These are phyloP conservation scores for Drosophila baimaii DNA, from an alignment of 1,140 invertebrate genomes.

Conservation along the genomic window DNA sequence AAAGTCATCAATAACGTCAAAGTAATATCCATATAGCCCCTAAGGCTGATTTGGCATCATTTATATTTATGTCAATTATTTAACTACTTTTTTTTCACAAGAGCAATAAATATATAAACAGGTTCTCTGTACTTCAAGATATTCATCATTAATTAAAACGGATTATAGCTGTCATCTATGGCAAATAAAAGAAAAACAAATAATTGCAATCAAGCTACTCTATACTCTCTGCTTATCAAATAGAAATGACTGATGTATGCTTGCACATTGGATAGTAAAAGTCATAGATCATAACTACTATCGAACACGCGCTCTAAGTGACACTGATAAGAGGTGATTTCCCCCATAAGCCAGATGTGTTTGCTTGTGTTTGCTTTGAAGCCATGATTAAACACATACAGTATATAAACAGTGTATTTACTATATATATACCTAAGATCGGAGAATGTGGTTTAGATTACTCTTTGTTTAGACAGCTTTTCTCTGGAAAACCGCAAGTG, in stretches of 20 bases:
- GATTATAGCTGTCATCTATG: not conserved
- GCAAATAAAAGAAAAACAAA: not conserved
- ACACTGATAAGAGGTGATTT: conserved; percentile 20
- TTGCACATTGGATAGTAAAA: not conserved
- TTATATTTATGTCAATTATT: not conserved
- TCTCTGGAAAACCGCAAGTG: conserved; percentile 4
- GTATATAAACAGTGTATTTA: too few relatives aligned
- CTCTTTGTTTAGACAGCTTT: conserved; percentile 15
- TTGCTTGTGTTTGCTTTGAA: conserved; percentile 14
- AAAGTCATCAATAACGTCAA: too few relatives aligned
- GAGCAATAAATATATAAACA: too few relatives aligned
- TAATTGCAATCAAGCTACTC: not conserved
- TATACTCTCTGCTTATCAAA: not conserved
- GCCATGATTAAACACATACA: conserved; percentile 14
- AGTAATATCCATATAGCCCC: too few relatives aligned
- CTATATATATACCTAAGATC: not conserved
- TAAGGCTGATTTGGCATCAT: not conserved
- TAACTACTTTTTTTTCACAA: too few relatives aligned
- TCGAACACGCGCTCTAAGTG: not conserved
- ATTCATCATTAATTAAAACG: not conserved
- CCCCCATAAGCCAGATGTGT: conserved; percentile 10
- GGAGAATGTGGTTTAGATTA: not conserved
- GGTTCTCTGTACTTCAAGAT: not conserved
- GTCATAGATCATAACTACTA: not conserved
- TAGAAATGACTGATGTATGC: conserved; percentile 1